Evolutionary conservation across 1,140 invertebrate genomes (phyloP).

Genomic region (Sarcophaga peregrina): DNA sequence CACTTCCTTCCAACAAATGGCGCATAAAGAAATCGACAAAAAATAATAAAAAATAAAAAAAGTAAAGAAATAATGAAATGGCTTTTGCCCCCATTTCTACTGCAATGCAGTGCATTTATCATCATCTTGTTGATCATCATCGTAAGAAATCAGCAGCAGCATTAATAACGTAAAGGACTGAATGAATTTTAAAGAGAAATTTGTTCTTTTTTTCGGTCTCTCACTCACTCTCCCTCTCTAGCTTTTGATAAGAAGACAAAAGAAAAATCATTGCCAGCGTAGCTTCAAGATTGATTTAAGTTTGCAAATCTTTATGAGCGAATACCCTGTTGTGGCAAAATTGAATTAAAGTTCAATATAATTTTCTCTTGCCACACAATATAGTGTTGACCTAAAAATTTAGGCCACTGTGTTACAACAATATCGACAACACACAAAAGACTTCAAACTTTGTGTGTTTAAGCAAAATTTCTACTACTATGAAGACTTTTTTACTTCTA

Average conservation of each 20-base stretch:
- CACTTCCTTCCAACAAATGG: neutral
- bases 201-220: too few relatives aligned
- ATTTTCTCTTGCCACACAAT: neutral
- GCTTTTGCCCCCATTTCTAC: conserved; percentile 15
- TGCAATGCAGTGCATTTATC: neutral
- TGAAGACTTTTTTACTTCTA: too few relatives aligned
- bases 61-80: conserved; percentile 4
- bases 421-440: neutral
- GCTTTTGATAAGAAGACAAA: too few relatives aligned
- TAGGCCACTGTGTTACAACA: conserved; percentile 13
- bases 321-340: neutral
- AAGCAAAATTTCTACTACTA: neutral
- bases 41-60: neutral
- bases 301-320: neutral
- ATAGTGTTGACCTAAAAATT: conserved; percentile 6
- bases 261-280: neutral
- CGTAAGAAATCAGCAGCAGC: neutral
- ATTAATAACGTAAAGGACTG: neutral
- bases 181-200: too few relatives aligned
- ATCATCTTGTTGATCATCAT: neutral
- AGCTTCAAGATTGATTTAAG: neutral
- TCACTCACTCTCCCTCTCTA: too few relatives aligned
- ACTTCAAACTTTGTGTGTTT: neutral
- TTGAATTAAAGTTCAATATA: conserved; percentile 4
- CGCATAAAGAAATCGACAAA: neutral